Evolutionary conservation across 1,140 invertebrate species (phyloP), one percentile per base, ranked within the genome.

Genomic region (Zaprionus capensis): DNA sequence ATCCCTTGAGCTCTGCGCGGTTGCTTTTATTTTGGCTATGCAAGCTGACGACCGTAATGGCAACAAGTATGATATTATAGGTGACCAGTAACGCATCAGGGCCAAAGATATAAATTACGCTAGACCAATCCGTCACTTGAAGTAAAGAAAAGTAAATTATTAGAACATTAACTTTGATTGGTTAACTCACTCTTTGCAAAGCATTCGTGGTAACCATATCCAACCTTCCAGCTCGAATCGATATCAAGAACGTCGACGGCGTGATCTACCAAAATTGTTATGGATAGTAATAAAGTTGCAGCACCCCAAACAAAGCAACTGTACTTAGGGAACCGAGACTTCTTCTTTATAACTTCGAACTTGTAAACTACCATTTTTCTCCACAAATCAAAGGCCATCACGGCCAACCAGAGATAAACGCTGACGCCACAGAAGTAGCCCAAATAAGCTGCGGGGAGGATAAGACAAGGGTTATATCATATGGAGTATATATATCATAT

Each of bases 221-320:
- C 38, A 15, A 62, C 17, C 14, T 62, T 62, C 59, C 59, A 46
- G 15, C 14, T 62, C 1, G 12, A n/a, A 15, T 61, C 17, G 5
- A 59, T 14, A 5, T 59, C 11, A 6, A 20, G 17, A 15, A 3
- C 6, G 6, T 36, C 57, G 5, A 59, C 14, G 1, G 38, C 6
- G 11, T 15, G 2, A 24, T 61, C 58, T 26, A 34, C 57, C 2
- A 59, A 12, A 15, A 59, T 59, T 3, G 20, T 41, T 0, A 41
- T 36, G 14, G 14, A 59, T 5, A 59, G 56, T n/a, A 58, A 7
- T 9, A 22, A 1, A 38, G 57, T 14, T 7, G 31, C 57, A 59
- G 20, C 9, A 5, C 57, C 57, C 57, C 34, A 59, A 6, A 59
- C 57, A 59, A 59, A 24, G 5, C n/a, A 14, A 41, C 57, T 59